Percentiles rank a stretch among this genome's conserved stretches.
Evolutionary conservation across 1,140 invertebrate genomes (phyloP).

Genomic region (Bathynomus jamesi): DNA sequence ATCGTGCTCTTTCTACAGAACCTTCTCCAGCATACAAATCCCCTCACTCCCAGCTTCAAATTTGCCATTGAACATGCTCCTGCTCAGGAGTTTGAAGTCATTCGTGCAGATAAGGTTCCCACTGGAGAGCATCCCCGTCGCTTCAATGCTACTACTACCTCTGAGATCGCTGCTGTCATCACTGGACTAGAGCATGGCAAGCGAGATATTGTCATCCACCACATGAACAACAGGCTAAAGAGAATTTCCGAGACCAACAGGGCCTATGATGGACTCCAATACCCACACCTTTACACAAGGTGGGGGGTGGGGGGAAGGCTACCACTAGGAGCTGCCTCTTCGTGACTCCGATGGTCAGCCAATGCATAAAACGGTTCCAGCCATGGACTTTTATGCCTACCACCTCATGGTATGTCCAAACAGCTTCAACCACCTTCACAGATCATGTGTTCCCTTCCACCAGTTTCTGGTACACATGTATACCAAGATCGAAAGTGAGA

Average conservation of each 20-base stretch:
- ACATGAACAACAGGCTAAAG: constrained; percentile 32
- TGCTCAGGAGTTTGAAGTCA: constrained; percentile 16
- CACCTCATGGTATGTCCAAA: no score
- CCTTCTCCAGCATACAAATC: no score
- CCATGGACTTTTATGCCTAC: no score
- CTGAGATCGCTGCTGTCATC: constrained; percentile 27
- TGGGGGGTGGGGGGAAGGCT: no score
- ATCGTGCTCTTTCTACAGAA: no score
- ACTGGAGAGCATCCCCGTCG: constrained; percentile 34
- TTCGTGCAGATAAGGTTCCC: constrained; percentile 36
- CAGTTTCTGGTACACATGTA: constrained; percentile 40
- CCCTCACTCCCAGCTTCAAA: no score
- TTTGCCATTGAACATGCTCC: no score
- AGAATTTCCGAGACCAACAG: constrained; percentile 27
- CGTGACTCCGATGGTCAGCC: no score
- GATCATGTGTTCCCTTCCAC: constrained; percentile 30
- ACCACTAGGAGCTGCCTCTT: no score
- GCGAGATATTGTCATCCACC: constrained; percentile 31
- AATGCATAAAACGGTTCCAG: no score
- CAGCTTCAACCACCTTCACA: no score
- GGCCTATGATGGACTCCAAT: constrained; percentile 27
- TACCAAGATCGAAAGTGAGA: constrained; percentile 39
- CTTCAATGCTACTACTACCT: constrained; percentile 23
- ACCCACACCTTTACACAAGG: constrained; percentile 21
- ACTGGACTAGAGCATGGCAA: constrained; percentile 6